Evolutionary conservation across 2,113 vertebrate genomes (phyloP).

Genomic region (Neofelis nebulosa): DNA sequence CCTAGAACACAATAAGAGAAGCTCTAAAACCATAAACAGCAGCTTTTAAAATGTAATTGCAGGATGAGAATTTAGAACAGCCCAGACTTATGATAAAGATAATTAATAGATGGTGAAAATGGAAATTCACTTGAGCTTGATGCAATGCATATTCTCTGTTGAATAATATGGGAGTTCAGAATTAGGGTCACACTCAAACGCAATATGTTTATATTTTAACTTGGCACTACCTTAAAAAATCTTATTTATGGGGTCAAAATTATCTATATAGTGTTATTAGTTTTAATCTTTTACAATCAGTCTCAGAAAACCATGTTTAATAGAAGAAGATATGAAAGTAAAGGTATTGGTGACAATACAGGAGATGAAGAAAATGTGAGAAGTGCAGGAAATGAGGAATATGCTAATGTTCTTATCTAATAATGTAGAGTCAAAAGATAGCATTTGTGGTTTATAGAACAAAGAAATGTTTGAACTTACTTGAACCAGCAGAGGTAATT

Average conservation of each 20-base stretch:
- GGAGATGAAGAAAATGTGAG: neutral
- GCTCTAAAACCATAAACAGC: neutral
- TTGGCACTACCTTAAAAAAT: neutral
- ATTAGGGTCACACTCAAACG: neutral
- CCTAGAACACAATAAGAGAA: neutral
- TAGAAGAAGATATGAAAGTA: neutral
- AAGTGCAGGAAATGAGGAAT: neutral
- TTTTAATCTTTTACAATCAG: neutral
- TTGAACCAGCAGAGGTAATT: neutral
- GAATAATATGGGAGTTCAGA: neutral
- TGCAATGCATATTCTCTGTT: neutral
- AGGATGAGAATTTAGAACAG: neutral
- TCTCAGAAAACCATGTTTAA: neutral
- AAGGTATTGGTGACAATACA: neutral
- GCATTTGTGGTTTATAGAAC: neutral
- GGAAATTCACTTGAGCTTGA: neutral
- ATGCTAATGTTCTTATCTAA: neutral
- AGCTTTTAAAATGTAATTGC: neutral
- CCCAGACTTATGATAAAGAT: neutral
- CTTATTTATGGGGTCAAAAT: neutral
- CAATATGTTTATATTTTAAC: neutral
- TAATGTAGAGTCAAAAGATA: neutral
- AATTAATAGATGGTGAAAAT: neutral
- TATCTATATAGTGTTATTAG: neutral
- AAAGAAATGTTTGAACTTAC: neutral